A percentile compares a stretch with the other conserved stretches of the same genome.
phyloP scores from a whole-genome alignment of 2,888 invertebrate species.

The Theristus sp. region DNA sequence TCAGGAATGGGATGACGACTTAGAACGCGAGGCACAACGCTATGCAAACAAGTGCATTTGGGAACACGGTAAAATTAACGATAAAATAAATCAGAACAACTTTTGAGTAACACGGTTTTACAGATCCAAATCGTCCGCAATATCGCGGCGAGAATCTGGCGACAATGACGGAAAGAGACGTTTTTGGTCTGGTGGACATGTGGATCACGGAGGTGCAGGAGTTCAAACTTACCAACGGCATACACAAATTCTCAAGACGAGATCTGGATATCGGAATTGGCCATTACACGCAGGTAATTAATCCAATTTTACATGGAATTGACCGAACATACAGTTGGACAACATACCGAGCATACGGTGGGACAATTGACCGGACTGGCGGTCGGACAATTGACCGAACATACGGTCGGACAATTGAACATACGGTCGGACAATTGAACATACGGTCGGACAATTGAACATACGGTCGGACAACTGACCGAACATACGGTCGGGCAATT shows the following conservation, averaged over 20 bases:
- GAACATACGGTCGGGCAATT: too few species aligned
- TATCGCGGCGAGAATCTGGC: neutral
- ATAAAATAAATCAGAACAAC: neutral
- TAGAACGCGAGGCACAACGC: neutral
- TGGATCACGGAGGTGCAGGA: neutral
- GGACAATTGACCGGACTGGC: too few species aligned
- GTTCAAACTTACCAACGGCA: neutral
- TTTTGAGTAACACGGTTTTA: neutral
- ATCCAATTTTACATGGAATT: too few species aligned
- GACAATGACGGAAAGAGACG: neutral
- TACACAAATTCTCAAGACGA: neutral
- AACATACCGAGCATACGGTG: too few species aligned
- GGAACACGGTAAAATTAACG: neutral
- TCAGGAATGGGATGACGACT: neutral
- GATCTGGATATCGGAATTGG: neutral
- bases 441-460: too few species aligned
- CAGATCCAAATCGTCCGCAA: neutral
- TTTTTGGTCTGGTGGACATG: neutral
- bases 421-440: too few species aligned
- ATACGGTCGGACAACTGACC: too few species aligned
- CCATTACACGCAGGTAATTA: neutral
- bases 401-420: too few species aligned
- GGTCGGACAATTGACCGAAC: too few species aligned
- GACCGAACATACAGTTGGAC: too few species aligned
- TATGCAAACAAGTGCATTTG: neutral